phyloP scores from a whole-genome alignment of 2,113 vertebrate genomes.

The Eudyptes chrysolophus region DNA sequence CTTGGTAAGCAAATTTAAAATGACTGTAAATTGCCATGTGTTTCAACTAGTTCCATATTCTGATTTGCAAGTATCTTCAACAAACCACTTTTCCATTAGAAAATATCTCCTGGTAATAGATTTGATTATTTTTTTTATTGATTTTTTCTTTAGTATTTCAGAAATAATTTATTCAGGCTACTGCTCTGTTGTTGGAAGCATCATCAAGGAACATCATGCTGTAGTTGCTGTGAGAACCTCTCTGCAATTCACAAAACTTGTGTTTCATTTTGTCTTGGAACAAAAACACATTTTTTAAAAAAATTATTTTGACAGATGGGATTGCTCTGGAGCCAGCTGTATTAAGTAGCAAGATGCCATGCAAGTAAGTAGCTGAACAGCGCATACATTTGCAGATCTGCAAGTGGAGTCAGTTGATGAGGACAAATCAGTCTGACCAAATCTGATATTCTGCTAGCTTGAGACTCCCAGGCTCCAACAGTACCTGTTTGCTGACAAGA shows the following conservation, averaged over 20 bases:
- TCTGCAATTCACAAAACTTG: neutral
- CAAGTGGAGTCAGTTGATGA: neutral
- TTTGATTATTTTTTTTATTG: neutral
- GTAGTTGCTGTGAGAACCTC: neutral
- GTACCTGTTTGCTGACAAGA: neutral
- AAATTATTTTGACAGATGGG: neutral
- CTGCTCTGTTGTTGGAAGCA: neutral
- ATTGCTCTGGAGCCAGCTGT: neutral
- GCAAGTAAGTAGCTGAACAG: neutral
- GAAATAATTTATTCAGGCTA: neutral
- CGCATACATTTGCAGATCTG: neutral
- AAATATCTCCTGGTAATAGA: neutral
- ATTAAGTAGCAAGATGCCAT: neutral
- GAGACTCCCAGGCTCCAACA: neutral
- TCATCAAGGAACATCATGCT: neutral
- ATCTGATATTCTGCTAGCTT: neutral
- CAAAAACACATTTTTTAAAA: neutral
- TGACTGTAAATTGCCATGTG: neutral
- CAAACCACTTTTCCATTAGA: neutral
- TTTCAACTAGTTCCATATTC: neutral
- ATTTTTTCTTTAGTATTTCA: neutral
- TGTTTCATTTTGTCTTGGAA: neutral
- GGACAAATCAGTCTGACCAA: neutral
- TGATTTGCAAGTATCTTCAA: neutral
- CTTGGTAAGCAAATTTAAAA: neutral